Conservation (phyloP, 2,113 vertebrate species). For the Engraulis encrasicolus region DNA sequence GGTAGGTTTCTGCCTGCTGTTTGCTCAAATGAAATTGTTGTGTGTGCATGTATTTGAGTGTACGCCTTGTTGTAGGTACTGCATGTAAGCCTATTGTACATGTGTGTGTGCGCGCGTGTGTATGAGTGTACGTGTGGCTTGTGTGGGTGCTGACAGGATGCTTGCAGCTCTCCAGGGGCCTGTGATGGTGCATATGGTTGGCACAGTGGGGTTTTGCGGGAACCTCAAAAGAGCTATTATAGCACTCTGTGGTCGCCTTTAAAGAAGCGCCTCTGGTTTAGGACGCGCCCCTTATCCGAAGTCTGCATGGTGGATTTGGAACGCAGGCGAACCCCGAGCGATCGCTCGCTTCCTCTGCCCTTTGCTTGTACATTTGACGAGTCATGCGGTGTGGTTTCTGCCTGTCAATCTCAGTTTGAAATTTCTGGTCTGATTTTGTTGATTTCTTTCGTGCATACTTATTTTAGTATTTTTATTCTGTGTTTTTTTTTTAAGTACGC, state of each 20-base stretch:
- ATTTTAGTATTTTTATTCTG: too few relatives aligned
- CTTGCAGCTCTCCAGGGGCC: not conserved
- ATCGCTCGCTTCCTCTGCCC: too few relatives aligned
- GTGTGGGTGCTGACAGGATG: conserved; percentile 23
- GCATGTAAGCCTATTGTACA: not conserved
- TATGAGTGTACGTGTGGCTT: not conserved
- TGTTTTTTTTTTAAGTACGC: too few relatives aligned
- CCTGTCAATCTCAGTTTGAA: too few relatives aligned
- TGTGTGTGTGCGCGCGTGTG: conserved; percentile 22
- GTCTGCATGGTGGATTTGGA: not conserved
- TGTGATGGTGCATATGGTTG: not conserved
- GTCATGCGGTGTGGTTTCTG: not conserved
- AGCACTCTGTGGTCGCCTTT: not conserved
- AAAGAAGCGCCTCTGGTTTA: not conserved
- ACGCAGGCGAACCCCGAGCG: not conserved
- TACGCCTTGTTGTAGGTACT: too few relatives aligned
- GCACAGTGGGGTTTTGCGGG: not conserved
- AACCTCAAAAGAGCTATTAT: not conserved
- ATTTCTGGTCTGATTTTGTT: too few relatives aligned
- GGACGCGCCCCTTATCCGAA: not conserved
- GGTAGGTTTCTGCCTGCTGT: too few relatives aligned
- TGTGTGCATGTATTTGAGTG: too few relatives aligned
- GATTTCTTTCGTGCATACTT: too few relatives aligned
- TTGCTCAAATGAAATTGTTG: too few relatives aligned
- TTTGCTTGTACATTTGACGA: not conserved